phyloP scores from a whole-genome alignment of 2,888 invertebrate genomes.

The Macaria notata region DNA sequence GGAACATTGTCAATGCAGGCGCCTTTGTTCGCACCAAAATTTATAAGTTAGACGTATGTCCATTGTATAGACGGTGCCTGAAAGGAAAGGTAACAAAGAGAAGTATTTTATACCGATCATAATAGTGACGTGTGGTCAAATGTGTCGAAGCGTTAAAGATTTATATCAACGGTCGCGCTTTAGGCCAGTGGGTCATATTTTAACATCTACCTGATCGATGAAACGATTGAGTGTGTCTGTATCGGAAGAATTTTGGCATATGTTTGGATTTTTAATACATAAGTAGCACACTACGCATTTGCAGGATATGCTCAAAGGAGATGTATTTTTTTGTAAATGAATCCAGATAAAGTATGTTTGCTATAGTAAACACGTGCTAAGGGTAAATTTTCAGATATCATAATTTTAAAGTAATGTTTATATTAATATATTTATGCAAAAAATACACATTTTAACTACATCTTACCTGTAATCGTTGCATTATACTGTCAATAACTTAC shows the following conservation, averaged over 20 bases:
- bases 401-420: no score
- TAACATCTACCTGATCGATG: conserved; percentile 31
- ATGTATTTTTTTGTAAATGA: no score
- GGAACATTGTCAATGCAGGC: conserved; percentile 72
- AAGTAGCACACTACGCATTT: no score
- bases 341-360: no score
- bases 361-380: no score
- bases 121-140: conserved; percentile 77
- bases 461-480: no score
- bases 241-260: background rate
- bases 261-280: no score
- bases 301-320: no score
- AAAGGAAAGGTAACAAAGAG: conserved; percentile 61
- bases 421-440: no score
- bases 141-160: conserved; percentile 77
- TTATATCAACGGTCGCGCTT: conserved; percentile 58
- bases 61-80: conserved; percentile 56
- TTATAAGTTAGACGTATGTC: conserved; percentile 75
- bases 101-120: conserved; percentile 73
- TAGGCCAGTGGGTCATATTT: conserved; percentile 49
- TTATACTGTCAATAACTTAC: conserved; percentile 2
- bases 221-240: conserved; percentile 24
- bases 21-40: conserved; percentile 80
- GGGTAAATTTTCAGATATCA: no score
- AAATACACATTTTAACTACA: no score